Evolutionary conservation across 2,888 invertebrate species (phyloP), one percentile per base, ranked within the genome.

Genomic region (Macroteleia sp.): DNA sequence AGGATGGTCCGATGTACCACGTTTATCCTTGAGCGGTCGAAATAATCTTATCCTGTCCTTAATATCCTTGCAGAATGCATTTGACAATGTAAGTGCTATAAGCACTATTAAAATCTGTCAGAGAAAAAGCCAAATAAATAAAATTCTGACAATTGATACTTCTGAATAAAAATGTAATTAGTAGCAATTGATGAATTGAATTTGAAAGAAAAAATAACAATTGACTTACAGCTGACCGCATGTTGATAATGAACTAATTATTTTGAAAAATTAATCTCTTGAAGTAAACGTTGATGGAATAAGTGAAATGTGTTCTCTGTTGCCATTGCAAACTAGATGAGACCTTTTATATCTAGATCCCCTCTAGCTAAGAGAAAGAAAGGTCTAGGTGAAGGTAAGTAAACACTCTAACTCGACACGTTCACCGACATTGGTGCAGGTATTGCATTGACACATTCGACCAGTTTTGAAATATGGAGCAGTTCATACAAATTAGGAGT

Each of bases 361-460:
- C 91, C 91, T 87, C 90, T 89, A 73, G 46, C 73, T 69, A 79
- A 81, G 86, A 76, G 83, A 91, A 90, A 90, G 91, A 91, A 89
- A 91, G 91, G 91, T 91, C 91, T 91, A 91, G 91, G 91, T 91
- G 91, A 91, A 91, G 91, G 91, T 90, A 90, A 90, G 79, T 57
- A 71, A 71, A 77, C 77, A 81, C 79, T 80, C 78, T 77, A 77
- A 52, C 77, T 79, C 62, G 73, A 70, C 74, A 78, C 81, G 67
- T 80, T 80, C 76, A 78, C 81, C 76, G 70, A 79, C 79, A 62
- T 74, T 71, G 50, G 34, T 54, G 57, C 75, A 54, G 48, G 66
- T 74, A 70, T 71, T 67, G 64, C 71, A 77, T 75, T 75, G 74
- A 64, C 57, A 70, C 56, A 73, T 78, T 74, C 70, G 56, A 73